Conservation (phyloP, 1,140 invertebrate species). For the Brachionus calyciflorus region DNA sequence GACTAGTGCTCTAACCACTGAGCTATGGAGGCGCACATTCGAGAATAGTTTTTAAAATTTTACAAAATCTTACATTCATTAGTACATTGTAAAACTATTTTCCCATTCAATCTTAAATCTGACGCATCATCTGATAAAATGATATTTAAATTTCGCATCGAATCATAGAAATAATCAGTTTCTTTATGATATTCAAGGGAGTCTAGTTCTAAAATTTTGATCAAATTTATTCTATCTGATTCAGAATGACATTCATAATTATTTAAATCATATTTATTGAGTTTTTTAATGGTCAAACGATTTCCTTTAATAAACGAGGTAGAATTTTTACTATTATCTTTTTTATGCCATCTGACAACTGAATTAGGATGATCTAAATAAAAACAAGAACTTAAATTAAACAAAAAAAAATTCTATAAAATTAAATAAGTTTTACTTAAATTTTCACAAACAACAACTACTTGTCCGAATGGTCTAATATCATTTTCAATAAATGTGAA, state of each 20-base stretch:
- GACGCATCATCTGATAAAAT: neutral
- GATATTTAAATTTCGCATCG: neutral
- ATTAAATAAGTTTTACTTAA: neutral
- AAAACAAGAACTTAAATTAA: neutral
- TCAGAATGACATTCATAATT: conserved; percentile 15
- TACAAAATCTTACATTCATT: neutral
- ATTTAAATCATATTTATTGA: conserved; percentile 31
- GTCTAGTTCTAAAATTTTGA: conserved; percentile 20
- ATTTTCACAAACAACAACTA: conserved; percentile 29
- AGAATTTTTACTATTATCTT: conserved; percentile 13
- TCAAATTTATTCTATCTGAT: neutral
- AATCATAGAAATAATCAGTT: conserved; percentile 10
- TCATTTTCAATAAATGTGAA: conserved; percentile 20
- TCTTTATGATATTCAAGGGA: neutral
- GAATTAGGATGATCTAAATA: neutral
- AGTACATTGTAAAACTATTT: conserved; percentile 7
- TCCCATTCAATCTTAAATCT: neutral
- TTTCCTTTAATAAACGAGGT: neutral
- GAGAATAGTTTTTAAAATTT: no score
- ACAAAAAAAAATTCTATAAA: neutral
- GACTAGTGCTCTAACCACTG: conserved; percentile 88
- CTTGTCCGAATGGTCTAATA: conserved; percentile 8
- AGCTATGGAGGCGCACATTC: conserved; percentile 88
- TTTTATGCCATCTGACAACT: neutral
- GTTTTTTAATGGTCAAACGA: conserved; percentile 16